Evolutionary conservation across 2,888 invertebrate species (phyloP).

Genomic region (Drosophila mettleri): DNA sequence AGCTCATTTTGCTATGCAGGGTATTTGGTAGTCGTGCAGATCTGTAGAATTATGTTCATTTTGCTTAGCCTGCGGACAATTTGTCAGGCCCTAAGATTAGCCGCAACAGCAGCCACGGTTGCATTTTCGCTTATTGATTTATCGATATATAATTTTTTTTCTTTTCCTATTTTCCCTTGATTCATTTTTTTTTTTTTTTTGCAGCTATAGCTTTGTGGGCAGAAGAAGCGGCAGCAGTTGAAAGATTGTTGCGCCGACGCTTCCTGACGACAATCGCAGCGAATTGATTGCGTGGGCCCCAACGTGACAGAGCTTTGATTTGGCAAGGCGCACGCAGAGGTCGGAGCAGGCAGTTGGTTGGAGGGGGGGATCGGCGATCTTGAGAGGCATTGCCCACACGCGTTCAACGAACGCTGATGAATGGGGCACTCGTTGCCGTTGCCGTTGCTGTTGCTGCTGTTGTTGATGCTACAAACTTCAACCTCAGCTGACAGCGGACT

Average conservation of each 20-base stretch:
- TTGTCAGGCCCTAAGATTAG: slow-evolving; percentile 60
- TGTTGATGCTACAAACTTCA: slow-evolving; percentile 31
- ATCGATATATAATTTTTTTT: slow-evolving; percentile 48
- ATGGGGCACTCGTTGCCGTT: slow-evolving; percentile 32
- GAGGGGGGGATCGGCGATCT: not conserved
- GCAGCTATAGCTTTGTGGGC: not conserved
- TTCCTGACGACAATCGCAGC: slow-evolving; percentile 52
- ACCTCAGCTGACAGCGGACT: slow-evolving; percentile 31
- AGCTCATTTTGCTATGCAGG: not conserved
- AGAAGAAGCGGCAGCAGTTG: slow-evolving; percentile 22
- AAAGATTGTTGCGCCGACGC: slow-evolving; percentile 34
- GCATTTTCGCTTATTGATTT: slow-evolving; percentile 66
- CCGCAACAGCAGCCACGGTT: slow-evolving; percentile 58
- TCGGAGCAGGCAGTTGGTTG: not conserved
- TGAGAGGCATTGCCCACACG: slow-evolving; percentile 49
- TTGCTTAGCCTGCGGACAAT: slow-evolving; percentile 55
- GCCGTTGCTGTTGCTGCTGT: slow-evolving; percentile 6
- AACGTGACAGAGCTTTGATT: slow-evolving; percentile 52
- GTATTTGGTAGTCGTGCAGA: slow-evolving; percentile 11
- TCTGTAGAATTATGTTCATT: not conserved
- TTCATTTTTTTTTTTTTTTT: not conserved
- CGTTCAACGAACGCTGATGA: slow-evolving; percentile 58
- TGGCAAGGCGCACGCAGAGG: slow-evolving; percentile 14
- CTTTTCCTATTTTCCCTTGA: not conserved
- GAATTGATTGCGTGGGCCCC: slow-evolving; percentile 57